A percentile compares a stretch with the other conserved stretches of the same genome.
These are phyloP conservation scores for Carposina sasakii DNA, from an alignment of 1,140 invertebrate species.

Conservation along the genomic window DNA sequence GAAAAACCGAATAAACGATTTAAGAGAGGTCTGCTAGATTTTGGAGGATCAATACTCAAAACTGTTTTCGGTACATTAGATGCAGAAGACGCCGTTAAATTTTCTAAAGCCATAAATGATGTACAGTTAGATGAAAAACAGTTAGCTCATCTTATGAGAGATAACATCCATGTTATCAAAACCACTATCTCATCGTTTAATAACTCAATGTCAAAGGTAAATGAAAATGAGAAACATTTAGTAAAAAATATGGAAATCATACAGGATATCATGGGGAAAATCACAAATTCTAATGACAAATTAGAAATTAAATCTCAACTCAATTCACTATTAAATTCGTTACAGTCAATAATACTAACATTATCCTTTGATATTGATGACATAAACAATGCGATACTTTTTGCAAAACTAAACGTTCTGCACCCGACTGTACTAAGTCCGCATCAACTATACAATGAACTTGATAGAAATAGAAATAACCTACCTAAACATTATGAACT, in stretches of 20 bases:
- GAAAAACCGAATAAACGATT: background rate
- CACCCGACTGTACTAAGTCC: too few relatives aligned
- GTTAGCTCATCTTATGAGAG: constrained; percentile 2
- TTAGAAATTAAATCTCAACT: constrained; percentile 8
- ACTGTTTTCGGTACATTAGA: constrained; percentile 19
- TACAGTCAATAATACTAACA: constrained; percentile 4
- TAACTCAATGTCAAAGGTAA: constrained; percentile 8
- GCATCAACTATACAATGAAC: background rate
- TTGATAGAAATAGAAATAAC: constrained; percentile 1
- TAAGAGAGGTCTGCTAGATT: constrained; percentile 16
- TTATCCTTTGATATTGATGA: constrained; percentile 8
- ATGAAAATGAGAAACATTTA: constrained; percentile 11
- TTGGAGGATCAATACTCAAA: constrained; percentile 18
- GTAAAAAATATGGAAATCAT: constrained; percentile 2
- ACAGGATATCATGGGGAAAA: background rate
- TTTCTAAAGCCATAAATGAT: constrained; percentile 11
- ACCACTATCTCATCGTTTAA: constrained; percentile 8
- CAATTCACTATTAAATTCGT: background rate
- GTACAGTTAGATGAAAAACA: constrained; percentile 8
- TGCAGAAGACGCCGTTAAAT: constrained; percentile 18
- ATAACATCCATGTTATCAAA: constrained; percentile 7
- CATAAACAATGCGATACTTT: background rate
- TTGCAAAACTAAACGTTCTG: background rate
- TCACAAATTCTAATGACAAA: constrained; percentile 7
- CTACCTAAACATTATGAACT: constrained; percentile 11